Conservation (phyloP, 2,113 vertebrate species). For the Girardinichthys multiradiatus region DNA sequence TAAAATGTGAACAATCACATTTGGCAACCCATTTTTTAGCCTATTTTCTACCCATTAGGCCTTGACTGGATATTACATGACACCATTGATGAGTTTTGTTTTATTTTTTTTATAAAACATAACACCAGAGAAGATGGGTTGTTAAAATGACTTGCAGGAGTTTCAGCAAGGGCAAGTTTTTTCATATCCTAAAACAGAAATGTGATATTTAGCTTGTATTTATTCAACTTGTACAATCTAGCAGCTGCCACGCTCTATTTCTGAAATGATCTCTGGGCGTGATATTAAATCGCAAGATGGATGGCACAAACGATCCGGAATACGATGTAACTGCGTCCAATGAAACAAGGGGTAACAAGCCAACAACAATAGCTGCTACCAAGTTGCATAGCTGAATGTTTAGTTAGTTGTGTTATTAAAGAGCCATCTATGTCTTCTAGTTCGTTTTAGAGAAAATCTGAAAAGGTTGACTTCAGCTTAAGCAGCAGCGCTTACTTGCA, state of each 20-base stretch:
- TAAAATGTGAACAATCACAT: not conserved
- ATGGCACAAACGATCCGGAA: not conserved
- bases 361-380: constrained; percentile 1
- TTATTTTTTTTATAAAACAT: not conserved
- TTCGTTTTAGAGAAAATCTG: not conserved
- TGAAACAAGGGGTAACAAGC: constrained; percentile 24
- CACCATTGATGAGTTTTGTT: not conserved
- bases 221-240: not conserved
- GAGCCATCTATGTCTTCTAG: constrained; percentile 2
- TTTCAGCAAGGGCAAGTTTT: not conserved
- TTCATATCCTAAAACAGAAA: not conserved
- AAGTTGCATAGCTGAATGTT: not conserved
- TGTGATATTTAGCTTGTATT: not conserved
- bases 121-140: not conserved
- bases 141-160: constrained; percentile 5
- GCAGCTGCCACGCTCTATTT: too few relatives aligned
- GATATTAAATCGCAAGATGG: not conserved
- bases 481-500: constrained; percentile 89
- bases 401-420: constrained; percentile 18
- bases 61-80: not conserved
- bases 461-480: not conserved
- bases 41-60: not conserved
- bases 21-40: too few relatives aligned
- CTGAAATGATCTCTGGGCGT: not conserved
- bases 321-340: not conserved